Conservation (phyloP, 1,140 invertebrate species). For the Orchestia grillus region DNA sequence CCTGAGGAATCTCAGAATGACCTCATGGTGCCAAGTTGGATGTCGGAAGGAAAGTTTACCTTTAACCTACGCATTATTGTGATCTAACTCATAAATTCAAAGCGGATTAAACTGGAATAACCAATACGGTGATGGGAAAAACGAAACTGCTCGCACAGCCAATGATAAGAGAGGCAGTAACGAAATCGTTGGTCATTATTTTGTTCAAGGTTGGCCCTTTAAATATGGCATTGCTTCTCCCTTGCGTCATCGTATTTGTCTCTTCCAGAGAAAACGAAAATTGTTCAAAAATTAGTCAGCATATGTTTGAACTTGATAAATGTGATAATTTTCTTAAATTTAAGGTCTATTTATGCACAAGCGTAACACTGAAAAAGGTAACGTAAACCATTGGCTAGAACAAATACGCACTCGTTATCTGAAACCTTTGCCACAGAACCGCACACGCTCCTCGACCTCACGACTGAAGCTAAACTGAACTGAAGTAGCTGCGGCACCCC, state of each 20-base stretch:
- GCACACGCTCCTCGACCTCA: neutral
- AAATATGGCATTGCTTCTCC: conserved; percentile 12
- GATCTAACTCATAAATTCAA: neutral
- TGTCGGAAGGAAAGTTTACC: neutral
- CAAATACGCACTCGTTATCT: neutral
- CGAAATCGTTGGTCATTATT: neutral
- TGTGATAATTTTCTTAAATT: neutral
- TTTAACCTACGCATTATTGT: neutral
- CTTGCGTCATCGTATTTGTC: neutral
- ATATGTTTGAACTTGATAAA: neutral
- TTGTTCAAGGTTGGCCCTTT: conserved; percentile 40
- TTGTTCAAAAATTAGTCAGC: neutral
- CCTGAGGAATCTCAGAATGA: neutral
- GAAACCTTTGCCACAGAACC: neutral
- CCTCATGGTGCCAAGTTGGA: neutral
- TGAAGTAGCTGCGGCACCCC: neutral
- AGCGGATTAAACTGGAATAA: neutral
- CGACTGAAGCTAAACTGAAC: neutral
- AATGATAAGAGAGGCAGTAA: neutral
- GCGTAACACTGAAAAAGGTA: neutral
- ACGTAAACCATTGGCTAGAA: neutral
- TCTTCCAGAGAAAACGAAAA: conserved; percentile 8
- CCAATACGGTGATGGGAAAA: neutral
- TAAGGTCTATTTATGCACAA: neutral
- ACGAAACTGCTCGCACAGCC: neutral